phyloP scores from a whole-genome alignment of 2,113 vertebrate species.

The Arenaria interpres region DNA sequence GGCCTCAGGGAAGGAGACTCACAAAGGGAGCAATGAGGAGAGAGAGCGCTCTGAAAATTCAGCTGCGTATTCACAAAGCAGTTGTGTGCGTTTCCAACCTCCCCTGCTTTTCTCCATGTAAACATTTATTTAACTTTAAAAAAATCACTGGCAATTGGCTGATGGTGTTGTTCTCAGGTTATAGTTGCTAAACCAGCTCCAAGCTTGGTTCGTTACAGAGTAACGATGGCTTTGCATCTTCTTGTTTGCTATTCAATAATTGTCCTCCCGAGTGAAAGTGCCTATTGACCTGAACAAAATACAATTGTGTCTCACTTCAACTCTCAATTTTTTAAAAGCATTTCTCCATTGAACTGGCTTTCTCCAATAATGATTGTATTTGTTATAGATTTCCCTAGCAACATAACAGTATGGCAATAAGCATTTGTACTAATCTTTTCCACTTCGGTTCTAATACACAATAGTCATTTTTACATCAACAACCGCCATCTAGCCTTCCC shows the following conservation, averaged over 20 bases:
- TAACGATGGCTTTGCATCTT: slow-evolving; percentile 6
- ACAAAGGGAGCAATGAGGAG: neutral
- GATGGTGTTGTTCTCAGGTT: neutral
- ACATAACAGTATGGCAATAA: slow-evolving; percentile 12
- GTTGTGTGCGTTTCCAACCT: neutral
- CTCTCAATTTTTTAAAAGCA: slow-evolving; percentile 2
- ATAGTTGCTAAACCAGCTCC: neutral
- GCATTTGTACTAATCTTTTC: neutral
- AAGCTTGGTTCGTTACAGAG: neutral
- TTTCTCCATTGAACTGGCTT: neutral
- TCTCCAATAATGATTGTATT: neutral
- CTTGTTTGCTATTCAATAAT: slow-evolving; percentile 32
- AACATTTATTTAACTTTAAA: neutral
- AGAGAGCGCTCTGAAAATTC: neutral
- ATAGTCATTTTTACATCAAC: neutral
- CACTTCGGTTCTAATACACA: neutral
- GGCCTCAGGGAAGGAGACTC: neutral
- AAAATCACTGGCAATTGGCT: neutral
- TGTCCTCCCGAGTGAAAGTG: slow-evolving; percentile 26
- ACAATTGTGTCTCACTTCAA: neutral
- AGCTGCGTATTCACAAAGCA: neutral
- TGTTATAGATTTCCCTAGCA: neutral
- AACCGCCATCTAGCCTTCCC: neutral
- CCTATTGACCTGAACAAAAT: slow-evolving; percentile 31
- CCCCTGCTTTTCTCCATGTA: neutral